phyloP scores from a whole-genome alignment of 2,113 vertebrate genomes.

The Percina caprodes region DNA sequence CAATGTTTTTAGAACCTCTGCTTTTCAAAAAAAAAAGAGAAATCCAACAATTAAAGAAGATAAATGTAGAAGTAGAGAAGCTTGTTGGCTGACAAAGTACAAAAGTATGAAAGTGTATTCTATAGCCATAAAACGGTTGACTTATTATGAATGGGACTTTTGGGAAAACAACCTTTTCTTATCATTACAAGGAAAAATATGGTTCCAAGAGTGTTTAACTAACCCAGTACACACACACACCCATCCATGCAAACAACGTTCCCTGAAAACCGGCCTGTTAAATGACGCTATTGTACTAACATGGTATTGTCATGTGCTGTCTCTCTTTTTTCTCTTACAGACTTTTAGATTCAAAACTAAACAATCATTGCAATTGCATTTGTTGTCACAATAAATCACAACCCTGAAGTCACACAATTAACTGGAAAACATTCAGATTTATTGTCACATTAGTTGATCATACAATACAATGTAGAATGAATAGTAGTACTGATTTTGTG shows the following conservation, averaged over 20 bases:
- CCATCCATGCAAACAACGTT: conserved; percentile 48
- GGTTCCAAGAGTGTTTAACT: conserved; percentile 20
- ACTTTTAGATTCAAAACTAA: not conserved
- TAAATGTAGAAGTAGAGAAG: not conserved
- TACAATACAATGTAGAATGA: not conserved
- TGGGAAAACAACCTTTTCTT: not conserved
- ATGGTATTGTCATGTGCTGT: conserved; percentile 7
- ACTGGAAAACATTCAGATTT: not conserved
- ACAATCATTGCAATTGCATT: not conserved
- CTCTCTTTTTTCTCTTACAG: not conserved
- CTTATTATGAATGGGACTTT: not conserved
- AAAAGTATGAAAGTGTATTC: too few relatives aligned
- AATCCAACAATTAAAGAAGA: not conserved
- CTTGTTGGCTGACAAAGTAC: not conserved
- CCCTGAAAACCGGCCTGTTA: conserved; percentile 36
- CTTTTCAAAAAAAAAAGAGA: not conserved
- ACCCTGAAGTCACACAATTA: not conserved
- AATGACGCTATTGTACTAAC: conserved; percentile 13
- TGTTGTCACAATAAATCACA: conserved; percentile 8
- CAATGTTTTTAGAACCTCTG: not conserved
- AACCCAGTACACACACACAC: conserved; percentile 27
- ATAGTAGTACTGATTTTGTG: not conserved
- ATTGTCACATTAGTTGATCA: not conserved
- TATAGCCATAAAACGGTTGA: not conserved
- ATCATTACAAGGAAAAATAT: not conserved